Evolutionary conservation across 2,888 invertebrate species (phyloP).

Genomic region (Eulithis prunata): DNA sequence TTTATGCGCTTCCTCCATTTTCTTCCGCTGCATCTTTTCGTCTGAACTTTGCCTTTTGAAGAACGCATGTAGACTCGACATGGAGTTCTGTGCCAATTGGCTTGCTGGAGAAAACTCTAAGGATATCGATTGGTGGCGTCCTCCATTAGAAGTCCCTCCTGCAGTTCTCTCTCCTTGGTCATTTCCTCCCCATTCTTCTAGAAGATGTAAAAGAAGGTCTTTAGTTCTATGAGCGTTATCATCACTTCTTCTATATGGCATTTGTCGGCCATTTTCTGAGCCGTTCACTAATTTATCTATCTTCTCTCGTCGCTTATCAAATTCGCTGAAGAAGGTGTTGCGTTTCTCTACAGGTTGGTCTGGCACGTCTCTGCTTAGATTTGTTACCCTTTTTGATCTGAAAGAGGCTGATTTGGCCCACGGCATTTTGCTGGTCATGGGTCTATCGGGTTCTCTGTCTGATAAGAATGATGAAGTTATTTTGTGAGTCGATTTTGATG

Average conservation of each 20-base stretch:
- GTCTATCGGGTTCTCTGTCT: slow-evolving; percentile 71
- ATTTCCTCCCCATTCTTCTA: slow-evolving; percentile 91
- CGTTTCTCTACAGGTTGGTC: slow-evolving; percentile 85
- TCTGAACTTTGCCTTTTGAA: slow-evolving; percentile 87
- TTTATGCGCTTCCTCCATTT: slow-evolving; percentile 61
- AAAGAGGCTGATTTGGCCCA: slow-evolving; percentile 77
- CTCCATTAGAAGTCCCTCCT: slow-evolving; percentile 77
- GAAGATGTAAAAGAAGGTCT: slow-evolving; percentile 88
- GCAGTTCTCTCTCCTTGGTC: slow-evolving; percentile 78
- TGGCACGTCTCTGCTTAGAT: slow-evolving; percentile 89
- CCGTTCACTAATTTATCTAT: slow-evolving; percentile 77
- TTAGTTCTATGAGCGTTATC: slow-evolving; percentile 89
- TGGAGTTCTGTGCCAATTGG: slow-evolving; percentile 89
- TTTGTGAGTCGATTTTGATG: slow-evolving; percentile 74
- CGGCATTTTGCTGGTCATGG: slow-evolving; percentile 81
- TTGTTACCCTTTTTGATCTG: slow-evolving; percentile 87
- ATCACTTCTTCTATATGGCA: slow-evolving; percentile 79
- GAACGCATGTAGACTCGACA: slow-evolving; percentile 92
- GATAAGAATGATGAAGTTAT: slow-evolving; percentile 69
- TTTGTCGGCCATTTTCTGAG: slow-evolving; percentile 69
- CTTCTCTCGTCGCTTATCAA: slow-evolving; percentile 74
- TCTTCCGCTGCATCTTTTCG: slow-evolving; percentile 74
- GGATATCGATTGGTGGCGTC: slow-evolving; percentile 88
- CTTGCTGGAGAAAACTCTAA: slow-evolving; percentile 90
- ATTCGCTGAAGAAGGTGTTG: slow-evolving; percentile 80